These are phyloP conservation scores for Cryptophagus acutangulus DNA, from an alignment of 2,888 invertebrate species.

Conservation along the genomic window DNA sequence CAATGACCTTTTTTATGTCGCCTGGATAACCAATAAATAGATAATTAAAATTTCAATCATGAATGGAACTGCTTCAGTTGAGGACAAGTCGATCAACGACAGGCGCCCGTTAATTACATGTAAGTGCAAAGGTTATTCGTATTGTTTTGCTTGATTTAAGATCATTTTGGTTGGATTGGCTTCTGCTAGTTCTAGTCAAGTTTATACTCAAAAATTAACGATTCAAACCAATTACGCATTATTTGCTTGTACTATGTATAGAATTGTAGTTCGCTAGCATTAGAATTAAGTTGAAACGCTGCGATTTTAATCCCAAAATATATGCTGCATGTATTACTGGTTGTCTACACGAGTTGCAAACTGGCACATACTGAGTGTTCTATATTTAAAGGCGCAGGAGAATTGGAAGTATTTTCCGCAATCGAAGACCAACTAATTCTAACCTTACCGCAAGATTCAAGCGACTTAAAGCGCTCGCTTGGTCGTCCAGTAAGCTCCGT, in stretches of 20 bases:
- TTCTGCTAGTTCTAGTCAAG: too few species aligned
- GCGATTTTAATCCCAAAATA: too few species aligned
- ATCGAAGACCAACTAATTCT: slow-evolving; percentile 72
- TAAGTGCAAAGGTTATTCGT: too few species aligned
- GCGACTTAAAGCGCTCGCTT: slow-evolving; percentile 88
- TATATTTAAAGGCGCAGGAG: slow-evolving; percentile 63
- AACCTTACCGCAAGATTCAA: slow-evolving; percentile 79
- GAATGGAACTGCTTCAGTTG: slow-evolving; percentile 56
- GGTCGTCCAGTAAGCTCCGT: slow-evolving; percentile 83
- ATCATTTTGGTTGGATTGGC: too few species aligned
- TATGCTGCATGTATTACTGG: too few species aligned
- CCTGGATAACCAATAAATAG: slow-evolving; percentile 37
- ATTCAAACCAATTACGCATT: slow-evolving; percentile 1
- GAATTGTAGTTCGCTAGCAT: too few species aligned
- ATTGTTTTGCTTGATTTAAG: too few species aligned
- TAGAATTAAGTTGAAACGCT: too few species aligned
- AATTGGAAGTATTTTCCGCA: slow-evolving; percentile 77
- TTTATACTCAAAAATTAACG: slow-evolving; percentile 9
- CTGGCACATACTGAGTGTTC: too few species aligned
- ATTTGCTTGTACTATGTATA: slow-evolving; percentile 9
- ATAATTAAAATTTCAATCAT: too few species aligned
- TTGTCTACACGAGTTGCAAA: too few species aligned
- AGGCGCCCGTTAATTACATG: slow-evolving; percentile 71
- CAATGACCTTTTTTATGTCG: slow-evolving; percentile 37
- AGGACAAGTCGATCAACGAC: slow-evolving; percentile 58